These are phyloP conservation scores for Brachyptera putata DNA, from an alignment of 2,888 invertebrate species.

Conservation along the genomic window DNA sequence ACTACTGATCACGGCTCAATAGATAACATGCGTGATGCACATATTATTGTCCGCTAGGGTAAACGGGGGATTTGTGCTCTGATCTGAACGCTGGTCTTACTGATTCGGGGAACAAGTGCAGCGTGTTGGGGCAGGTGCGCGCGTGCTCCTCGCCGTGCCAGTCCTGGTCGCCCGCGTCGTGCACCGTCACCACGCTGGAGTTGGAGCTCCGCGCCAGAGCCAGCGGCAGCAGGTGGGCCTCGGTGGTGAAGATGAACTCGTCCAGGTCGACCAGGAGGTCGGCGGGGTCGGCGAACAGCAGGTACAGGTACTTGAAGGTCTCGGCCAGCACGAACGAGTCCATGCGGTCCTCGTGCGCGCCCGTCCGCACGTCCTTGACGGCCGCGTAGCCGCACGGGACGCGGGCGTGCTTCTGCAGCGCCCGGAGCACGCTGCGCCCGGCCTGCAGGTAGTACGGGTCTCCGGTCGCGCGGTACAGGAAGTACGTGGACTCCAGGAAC, in stretches of 20 bases:
- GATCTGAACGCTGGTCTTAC: no score
- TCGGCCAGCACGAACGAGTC: constrained; percentile 97
- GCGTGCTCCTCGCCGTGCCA: constrained; percentile 46
- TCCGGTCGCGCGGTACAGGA: constrained; percentile 89
- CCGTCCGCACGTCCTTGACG: constrained; percentile 90
- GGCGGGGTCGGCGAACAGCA: constrained; percentile 84
- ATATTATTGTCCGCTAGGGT: no score
- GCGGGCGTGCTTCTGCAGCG: constrained; percentile 83
- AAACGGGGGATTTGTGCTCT: no score
- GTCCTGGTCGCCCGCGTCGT: constrained; percentile 21
- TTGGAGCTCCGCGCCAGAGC: constrained; percentile 62
- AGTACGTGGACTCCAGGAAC: constrained; percentile 97
- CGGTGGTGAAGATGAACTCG: constrained; percentile 86
- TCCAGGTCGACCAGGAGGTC: constrained; percentile 79
- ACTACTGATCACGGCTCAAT: no score
- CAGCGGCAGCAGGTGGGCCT: constrained; percentile 92
- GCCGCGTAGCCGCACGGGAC: constrained; percentile 98
- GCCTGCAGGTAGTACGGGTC: constrained; percentile 94
- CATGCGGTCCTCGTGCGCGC: constrained; percentile 63
- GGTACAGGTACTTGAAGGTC: constrained; percentile 94
- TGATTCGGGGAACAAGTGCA: constrained; percentile 76
- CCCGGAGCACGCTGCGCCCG: constrained; percentile 81
- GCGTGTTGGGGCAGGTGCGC: constrained; percentile 80
- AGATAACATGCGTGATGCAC: no score
- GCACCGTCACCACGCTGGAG: constrained; percentile 40